These are phyloP conservation scores for Eristalis tenax DNA, from an alignment of 2,888 invertebrate species.

Conservation along the genomic window DNA sequence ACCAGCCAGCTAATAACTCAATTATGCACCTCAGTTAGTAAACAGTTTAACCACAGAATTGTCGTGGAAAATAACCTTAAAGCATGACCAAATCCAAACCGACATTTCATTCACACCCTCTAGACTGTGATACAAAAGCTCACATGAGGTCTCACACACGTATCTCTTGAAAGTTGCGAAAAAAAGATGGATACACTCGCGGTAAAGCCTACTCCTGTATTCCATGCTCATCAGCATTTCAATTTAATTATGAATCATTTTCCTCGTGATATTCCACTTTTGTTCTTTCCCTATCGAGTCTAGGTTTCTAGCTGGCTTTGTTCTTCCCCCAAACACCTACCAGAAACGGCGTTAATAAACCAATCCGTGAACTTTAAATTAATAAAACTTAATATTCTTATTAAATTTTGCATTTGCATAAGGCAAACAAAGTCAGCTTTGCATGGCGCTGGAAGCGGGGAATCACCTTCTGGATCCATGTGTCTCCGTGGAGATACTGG, in stretches of 20 bases:
- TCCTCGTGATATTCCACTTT: not conserved
- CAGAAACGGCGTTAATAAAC: not conserved
- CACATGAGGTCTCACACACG: not conserved
- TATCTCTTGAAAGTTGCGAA: not conserved
- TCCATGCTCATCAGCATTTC: not conserved
- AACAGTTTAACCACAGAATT: not conserved
- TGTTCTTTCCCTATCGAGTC: too few species aligned
- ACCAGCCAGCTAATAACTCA: not conserved
- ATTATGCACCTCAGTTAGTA: not conserved
- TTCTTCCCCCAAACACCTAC: not conserved
- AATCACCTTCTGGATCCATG: not conserved
- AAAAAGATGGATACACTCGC: not conserved
- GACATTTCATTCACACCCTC: not conserved
- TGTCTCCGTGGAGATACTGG: not conserved
- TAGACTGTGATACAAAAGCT: not conserved
- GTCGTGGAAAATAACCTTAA: not conserved
- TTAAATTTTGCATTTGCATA: not conserved
- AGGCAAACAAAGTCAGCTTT: too few species aligned
- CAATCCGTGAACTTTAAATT: not conserved
- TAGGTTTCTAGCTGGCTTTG: not conserved
- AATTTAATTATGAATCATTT: not conserved
- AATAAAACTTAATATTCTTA: not conserved
- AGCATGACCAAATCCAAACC: not conserved
- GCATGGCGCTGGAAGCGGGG: not conserved
- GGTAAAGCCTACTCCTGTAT: not conserved